phyloP scores from a whole-genome alignment of 2,888 invertebrate genomes.

The Sinopyrophorus schimmeli region DNA sequence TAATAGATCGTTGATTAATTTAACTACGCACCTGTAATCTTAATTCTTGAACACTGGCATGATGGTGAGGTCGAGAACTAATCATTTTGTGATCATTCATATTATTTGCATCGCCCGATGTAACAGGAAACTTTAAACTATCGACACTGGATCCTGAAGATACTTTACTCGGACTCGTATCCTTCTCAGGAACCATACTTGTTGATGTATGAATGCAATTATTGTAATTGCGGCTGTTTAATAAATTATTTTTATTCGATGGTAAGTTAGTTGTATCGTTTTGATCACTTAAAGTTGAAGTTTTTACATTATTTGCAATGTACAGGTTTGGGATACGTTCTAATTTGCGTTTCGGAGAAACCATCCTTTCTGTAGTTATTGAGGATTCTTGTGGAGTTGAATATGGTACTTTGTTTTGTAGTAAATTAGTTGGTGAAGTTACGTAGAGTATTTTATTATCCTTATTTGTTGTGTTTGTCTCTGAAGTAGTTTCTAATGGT shows the following conservation, averaged over 20 bases:
- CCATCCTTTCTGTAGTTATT: slow-evolving; percentile 48
- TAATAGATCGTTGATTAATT: background rate
- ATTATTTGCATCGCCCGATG: slow-evolving; percentile 37
- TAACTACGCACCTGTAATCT: slow-evolving; percentile 58
- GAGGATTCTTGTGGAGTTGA: slow-evolving; percentile 29
- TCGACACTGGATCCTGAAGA: slow-evolving; percentile 51
- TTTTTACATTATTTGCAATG: slow-evolving; percentile 54
- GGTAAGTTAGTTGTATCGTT: slow-evolving; percentile 45
- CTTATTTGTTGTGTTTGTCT: slow-evolving; percentile 33
- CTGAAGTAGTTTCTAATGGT: slow-evolving; percentile 38
- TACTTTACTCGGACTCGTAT: slow-evolving; percentile 57
- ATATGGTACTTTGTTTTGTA: slow-evolving; percentile 38
- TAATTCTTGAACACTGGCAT: slow-evolving; percentile 65
- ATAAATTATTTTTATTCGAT: slow-evolving; percentile 43
- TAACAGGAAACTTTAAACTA: slow-evolving; percentile 43
- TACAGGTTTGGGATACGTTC: slow-evolving; percentile 52
- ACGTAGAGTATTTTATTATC: slow-evolving; percentile 44
- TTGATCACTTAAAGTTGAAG: slow-evolving; percentile 52
- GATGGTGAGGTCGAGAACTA: slow-evolving; percentile 61
- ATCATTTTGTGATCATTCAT: slow-evolving; percentile 45
- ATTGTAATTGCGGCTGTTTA: slow-evolving; percentile 43
- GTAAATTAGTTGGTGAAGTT: slow-evolving; percentile 48
- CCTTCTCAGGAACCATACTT: slow-evolving; percentile 60
- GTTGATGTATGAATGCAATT: slow-evolving; percentile 44
- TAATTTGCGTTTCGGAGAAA: slow-evolving; percentile 52